Evolutionary conservation across 2,113 vertebrate species (phyloP).

Genomic region (Corythaixoides concolor): DNA sequence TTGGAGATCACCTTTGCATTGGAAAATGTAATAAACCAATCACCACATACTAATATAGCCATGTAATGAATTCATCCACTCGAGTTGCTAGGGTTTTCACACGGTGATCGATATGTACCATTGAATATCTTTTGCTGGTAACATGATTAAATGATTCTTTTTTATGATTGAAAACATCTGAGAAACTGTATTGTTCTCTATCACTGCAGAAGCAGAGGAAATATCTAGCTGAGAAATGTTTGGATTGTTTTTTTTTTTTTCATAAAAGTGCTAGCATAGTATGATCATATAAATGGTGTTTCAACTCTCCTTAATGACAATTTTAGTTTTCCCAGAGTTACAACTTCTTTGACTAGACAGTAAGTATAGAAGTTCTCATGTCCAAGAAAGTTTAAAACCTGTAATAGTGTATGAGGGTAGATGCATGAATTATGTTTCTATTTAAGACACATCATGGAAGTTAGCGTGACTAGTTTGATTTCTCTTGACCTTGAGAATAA

Average conservation of each 20-base stretch:
- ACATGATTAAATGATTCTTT: not conserved
- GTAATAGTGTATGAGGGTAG: not conserved
- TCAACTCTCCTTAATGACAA: not conserved
- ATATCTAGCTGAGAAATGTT: not conserved
- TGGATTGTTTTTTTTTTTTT: not conserved
- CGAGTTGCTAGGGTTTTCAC: not conserved
- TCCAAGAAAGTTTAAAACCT: not conserved
- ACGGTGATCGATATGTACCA: not conserved
- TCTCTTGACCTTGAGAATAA: not conserved
- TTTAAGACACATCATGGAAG: not conserved
- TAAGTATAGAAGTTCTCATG: not conserved
- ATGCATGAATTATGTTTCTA: not conserved
- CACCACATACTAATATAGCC: not conserved
- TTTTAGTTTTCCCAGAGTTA: not conserved
- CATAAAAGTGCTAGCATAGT: not conserved
- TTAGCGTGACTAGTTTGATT: not conserved
- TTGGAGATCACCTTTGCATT: constrained; percentile 11
- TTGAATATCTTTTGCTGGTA: not conserved
- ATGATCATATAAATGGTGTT: not conserved
- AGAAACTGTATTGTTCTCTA: not conserved
- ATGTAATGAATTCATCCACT: not conserved
- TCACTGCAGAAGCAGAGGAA: not conserved
- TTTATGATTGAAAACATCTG: not conserved
- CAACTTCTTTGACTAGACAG: not conserved
- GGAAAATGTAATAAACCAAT: not conserved